Evolutionary conservation across 2,797 vertebrate genomes (phyloP).

Genomic region (Pelodytes ibericus): DNA sequence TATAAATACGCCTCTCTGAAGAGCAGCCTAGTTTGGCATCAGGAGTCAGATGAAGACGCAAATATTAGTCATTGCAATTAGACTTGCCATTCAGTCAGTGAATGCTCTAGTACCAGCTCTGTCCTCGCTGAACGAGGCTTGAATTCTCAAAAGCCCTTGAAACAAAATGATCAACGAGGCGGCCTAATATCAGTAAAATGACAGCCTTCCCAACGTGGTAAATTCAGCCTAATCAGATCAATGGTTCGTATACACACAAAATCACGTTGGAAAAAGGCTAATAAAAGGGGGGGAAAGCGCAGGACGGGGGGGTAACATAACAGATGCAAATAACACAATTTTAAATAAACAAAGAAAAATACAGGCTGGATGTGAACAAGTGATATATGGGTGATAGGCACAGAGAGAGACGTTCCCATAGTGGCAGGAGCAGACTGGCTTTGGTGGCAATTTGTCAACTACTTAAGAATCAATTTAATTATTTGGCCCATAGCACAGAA

Average conservation of each 20-base stretch:
- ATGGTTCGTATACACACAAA: conserved; percentile 3
- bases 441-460: too few species aligned
- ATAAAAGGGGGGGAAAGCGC: too few species aligned
- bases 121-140: neutral
- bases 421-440: too few species aligned
- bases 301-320: too few species aligned
- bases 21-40: neutral
- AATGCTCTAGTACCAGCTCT: neutral
- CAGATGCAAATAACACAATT: too few species aligned
- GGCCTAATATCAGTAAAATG: conserved; percentile 20
- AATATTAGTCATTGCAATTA: conserved; percentile 5
- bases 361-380: too few species aligned
- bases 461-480: too few species aligned
- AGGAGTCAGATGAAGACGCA: neutral
- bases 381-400: too few species aligned
- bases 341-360: too few species aligned
- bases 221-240: conserved; percentile 44
- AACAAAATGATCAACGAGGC: conserved; percentile 8
- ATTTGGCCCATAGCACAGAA: too few species aligned
- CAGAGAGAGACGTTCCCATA: too few species aligned
- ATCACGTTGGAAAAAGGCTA: too few species aligned
- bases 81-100: neutral
- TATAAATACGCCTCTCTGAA: neutral
- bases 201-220: conserved; percentile 20
- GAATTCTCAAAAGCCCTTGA: conserved; percentile 11